Evolutionary conservation across 2,888 invertebrate genomes (phyloP), one percentile per base, ranked within the genome.

Genomic region (Drosophila mercatorum): DNA sequence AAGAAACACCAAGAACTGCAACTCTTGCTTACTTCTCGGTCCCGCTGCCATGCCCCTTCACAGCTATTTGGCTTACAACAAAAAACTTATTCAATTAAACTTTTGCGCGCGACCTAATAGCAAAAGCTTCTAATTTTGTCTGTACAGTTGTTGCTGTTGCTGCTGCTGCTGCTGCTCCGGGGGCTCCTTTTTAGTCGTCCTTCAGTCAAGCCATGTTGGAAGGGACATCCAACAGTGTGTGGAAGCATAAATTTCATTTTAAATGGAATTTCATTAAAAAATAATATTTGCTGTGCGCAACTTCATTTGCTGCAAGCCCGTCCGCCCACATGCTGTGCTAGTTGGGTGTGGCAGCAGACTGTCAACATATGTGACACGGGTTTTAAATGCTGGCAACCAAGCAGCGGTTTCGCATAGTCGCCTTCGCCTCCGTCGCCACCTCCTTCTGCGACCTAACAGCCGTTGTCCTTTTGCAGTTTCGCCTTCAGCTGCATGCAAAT

Each of bases 71-170:
- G 56, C 66, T 52, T 57, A 61, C 65, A 65, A 68, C 57, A 68
- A 61, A 64, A 83, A 89, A 87, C 83, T 87, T 87, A 87, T 87
- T 87, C 89, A 87, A 87, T 87, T 87, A 85, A 87, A 87, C 76
- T 87, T 87, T 85, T 75, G 74, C 74, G 69, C 65, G 62, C 68
- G 68, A 65, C 66, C 78, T 80, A 81, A 78, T 74, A 80, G 75
- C 76, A 80, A 81, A 71, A 75, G 69, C 69, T 74, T 59, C 66
- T 78, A 71, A 69, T 70, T 73, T 53, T 67, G 64, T 57, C 56
- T 38, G 55, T 40, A 11, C 14, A 8, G 26, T 14, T 38, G 26
- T 10, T 53, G 53, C n/a, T 55, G 40, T 26, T 26, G 5, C 10
- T 12, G 31, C 55, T 47, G 52, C 58, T 49, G 44, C 28, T 64